Evolutionary conservation across 2,113 vertebrate species (phyloP).

Genomic region (Boleophthalmus pectinirostris): DNA sequence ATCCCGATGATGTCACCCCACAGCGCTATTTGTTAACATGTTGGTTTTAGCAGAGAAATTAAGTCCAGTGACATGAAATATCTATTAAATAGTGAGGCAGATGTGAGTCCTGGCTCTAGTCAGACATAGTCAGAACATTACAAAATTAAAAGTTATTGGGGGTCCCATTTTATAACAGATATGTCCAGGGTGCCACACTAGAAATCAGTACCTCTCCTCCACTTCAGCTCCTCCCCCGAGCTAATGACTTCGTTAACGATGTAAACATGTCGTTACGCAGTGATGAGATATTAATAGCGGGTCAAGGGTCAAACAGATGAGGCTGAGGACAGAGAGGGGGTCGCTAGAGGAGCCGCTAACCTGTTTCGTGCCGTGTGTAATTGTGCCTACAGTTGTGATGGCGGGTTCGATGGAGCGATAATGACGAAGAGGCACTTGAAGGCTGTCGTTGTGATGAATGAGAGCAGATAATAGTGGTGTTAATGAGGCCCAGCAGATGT

Average conservation of each 20-base stretch:
- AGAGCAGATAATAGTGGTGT: constrained; percentile 11
- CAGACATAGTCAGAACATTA: too few relatives aligned
- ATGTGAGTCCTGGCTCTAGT: too few relatives aligned
- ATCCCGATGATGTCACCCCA: too few relatives aligned
- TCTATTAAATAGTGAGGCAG: too few relatives aligned
- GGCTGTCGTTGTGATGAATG: constrained; percentile 39
- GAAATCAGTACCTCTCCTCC: constrained; percentile 2
- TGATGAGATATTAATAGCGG: constrained; percentile 46
- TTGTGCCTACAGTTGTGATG: constrained; percentile 50
- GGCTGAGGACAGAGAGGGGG: constrained; percentile 20
- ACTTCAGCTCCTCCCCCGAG: constrained; percentile 3
- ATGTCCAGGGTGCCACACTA: too few relatives aligned
- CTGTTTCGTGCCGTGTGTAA: constrained; percentile 38
- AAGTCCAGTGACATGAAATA: too few relatives aligned
- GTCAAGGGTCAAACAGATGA: constrained; percentile 20
- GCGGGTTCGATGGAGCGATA: constrained; percentile 51
- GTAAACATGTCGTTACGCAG: constrained; percentile 49
- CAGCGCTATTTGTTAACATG: too few relatives aligned
- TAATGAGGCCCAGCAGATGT: constrained; percentile 19
- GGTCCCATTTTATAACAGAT: too few relatives aligned
- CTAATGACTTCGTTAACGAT: constrained; percentile 52
- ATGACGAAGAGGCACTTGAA: constrained; percentile 49
- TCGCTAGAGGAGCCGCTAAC: constrained; percentile 22
- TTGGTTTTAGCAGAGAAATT: too few relatives aligned
- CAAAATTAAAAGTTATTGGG: too few relatives aligned